Base-by-base conservation (phyloP, 2,797 vertebrate species). In the Tragelaphus eurycerus region DNA sequence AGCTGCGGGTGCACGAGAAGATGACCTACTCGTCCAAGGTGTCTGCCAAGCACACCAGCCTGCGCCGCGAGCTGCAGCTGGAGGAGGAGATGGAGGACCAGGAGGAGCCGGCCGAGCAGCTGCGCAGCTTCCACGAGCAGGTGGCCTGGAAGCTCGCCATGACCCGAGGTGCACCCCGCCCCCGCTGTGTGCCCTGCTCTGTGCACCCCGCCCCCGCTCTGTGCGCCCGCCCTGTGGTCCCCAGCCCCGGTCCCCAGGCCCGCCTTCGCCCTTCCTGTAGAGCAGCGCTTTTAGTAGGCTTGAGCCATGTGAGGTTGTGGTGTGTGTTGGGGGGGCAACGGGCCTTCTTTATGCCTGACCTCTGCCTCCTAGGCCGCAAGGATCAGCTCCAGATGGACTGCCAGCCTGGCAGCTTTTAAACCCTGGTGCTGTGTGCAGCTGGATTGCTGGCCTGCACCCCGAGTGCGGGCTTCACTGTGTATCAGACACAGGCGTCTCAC, bases 1-100 rank as follows among this genome's bases (percentile, higher is more conserved):
- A 96, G 17, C 95, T 99, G 98, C 99, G 98, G 67, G 98, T 99
- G 94, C 98, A 99, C 2, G 98, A 99, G 98, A 99, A 99, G 98
- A 98, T 97, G 4, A 99, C 99, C 38, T 98, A 98, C 55, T 86
- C 98, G 1, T 97, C 98, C 11, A 98, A 93, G n/a, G 15, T 93
- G 54, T 48, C 25, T 0, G 62, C 97, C 86, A 93, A 87, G 92
- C 82, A 79, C 34, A 81, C 6, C 13, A 76, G 90, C 87, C 23
- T 98, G 21, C 90, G 82, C 19, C 90, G 92, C 0, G 46, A 98
- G 97, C 87, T 98, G 81, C 93, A 95, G 96, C 81, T 76, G 23
- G 94, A 96, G 50, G 98, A 97, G 0, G 15, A 94, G 52, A 0
- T 4, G 0, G 76, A 93, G 3, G 95, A 96, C 3, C 23, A 12